A percentile compares a stretch with the other conserved stretches of the same genome.
Evolutionary conservation across 2,113 vertebrate species (phyloP).

Genomic region (Monarcha castaneiventris): DNA sequence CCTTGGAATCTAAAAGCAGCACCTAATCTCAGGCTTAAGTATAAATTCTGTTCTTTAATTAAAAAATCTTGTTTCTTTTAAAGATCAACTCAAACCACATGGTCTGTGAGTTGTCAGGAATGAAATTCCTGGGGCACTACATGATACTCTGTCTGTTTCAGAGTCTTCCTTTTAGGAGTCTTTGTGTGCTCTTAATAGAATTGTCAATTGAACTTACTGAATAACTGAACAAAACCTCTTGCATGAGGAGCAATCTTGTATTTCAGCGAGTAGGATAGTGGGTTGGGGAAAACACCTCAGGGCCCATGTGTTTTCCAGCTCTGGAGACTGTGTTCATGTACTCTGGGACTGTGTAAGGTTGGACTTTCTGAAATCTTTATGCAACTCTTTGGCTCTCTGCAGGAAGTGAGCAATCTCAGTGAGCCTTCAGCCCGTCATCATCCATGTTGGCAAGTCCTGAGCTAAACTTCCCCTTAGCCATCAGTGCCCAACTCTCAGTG

Average conservation of each 20-base stretch:
- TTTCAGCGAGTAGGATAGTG: not conserved
- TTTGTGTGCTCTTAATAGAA: not conserved
- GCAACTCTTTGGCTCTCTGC: not conserved
- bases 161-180: not conserved
- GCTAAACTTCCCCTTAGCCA: not conserved
- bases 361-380: not conserved
- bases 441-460: not conserved
- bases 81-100: not conserved
- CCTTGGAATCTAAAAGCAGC: not conserved
- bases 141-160: not conserved
- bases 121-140: not conserved
- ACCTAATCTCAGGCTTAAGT: not conserved
- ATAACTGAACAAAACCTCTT: not conserved
- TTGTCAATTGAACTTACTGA: not conserved
- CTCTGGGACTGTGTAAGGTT: not conserved
- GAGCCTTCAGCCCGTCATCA: not conserved
- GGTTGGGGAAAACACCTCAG: not conserved
- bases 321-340: not conserved
- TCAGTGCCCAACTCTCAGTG: not conserved
- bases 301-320: not conserved
- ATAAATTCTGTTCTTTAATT: not conserved
- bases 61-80: not conserved
- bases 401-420: not conserved
- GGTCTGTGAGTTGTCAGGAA: not conserved
- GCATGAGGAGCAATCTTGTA: not conserved